Base-by-base conservation (phyloP, 1,140 invertebrate genomes). In the Zaprionus taronus region DNA sequence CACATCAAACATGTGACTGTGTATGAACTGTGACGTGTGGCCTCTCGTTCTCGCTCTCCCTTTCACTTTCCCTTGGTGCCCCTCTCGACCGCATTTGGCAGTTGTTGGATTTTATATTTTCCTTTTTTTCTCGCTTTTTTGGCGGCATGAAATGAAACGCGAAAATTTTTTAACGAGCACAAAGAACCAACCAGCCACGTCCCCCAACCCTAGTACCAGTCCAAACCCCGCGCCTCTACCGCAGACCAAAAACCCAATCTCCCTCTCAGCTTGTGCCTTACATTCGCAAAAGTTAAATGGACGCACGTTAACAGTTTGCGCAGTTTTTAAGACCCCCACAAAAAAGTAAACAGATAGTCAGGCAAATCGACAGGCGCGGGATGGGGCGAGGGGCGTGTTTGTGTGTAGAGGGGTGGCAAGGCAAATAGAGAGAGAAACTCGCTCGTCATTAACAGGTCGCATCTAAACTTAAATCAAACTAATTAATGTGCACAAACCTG, bases 141-240 rank as follows among this genome's bases (percentile, higher is more conserved):
- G 75, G 70, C 79, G 80, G 73, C 78, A 68, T 80, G 77, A 89
- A 87, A 87, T 89, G 83, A 87, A 87, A 87, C 83, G 84, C 84
- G 81, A 89, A 86, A 76, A 89, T 87, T 89, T 87, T 83, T 87
- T 87, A 87, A 87, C 84, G 72, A 87, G 84, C 84, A 89, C 84
- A 87, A 87, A 87, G 84, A 72, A 67, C 79, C 68, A 72, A 67
- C 65, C 53, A 61, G 64, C 72, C 76, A 65, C 71, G 34, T 47
- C 47, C 41, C 22, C 75, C 41, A 7, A n/a, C 41, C n/a, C 41
- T 7, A 47, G 31, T 34, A 34, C 31, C 31, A 34, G 31, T 11
- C 0, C 31, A 3, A 34, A 9, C 31, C 31, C 31, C n/a, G 5
- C 31, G 41, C 26, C 55, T 69, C 15, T 36, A 36, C 74, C 74